phyloP scores from a whole-genome alignment of 1,140 invertebrate species.

The Lerema accius region DNA sequence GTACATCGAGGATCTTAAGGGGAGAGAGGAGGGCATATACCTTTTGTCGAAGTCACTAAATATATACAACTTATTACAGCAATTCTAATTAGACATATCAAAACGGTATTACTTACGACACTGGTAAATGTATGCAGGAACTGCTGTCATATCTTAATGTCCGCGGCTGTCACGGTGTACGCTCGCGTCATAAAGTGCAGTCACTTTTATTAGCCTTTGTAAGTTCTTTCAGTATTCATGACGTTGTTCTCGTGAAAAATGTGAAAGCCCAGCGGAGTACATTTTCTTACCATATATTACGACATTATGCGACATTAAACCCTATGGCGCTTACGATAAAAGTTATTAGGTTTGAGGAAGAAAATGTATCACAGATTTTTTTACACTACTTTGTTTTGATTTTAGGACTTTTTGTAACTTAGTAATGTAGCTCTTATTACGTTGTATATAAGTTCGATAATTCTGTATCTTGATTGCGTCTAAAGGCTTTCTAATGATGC shows the following conservation, averaged over 20 bases:
- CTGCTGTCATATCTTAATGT: constrained; percentile 16
- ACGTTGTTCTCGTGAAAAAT: constrained; percentile 58
- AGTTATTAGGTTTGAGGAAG: constrained; percentile 9
- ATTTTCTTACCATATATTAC: constrained; percentile 33
- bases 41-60: no score
- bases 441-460: constrained; percentile 4
- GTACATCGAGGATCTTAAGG: no score
- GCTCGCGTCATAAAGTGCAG: constrained; percentile 10
- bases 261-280: constrained; percentile 46
- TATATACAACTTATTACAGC: not conserved
- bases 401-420: not conserved
- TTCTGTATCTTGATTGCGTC: not conserved
- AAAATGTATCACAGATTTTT: constrained; percentile 19
- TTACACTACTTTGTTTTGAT: constrained; percentile 30
- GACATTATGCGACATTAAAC: constrained; percentile 28
- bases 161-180: not conserved
- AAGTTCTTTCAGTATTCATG: constrained; percentile 44
- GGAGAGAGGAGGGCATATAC: no score
- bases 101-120: no score
- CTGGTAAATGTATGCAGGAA: not conserved
- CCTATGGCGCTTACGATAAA: constrained; percentile 32
- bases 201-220: constrained; percentile 24
- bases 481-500: constrained; percentile 30
- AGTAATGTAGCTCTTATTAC: not conserved
- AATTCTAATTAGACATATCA: not conserved